Base-by-base conservation (phyloP, 2,797 vertebrate species). In the Sylvia borin region DNA sequence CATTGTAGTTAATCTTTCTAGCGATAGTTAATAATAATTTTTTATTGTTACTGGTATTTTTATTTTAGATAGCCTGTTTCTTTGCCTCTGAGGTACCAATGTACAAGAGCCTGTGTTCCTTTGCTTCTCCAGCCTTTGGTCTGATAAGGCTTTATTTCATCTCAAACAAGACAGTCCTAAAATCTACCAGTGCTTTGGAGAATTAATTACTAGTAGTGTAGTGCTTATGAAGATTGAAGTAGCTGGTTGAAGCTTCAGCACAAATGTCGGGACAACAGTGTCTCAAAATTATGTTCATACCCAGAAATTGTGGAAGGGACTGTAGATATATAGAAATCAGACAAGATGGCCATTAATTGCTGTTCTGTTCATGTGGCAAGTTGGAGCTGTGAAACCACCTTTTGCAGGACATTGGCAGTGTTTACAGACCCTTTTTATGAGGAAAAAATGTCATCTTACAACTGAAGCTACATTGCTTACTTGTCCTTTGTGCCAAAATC, bases 381-480 rank as follows among this genome's bases (percentile, higher is more conserved):
- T 22, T 47, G 45, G 48, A 90, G 38, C 61, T 88, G 14, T 68
- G 70, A 83, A 61, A 67, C 38, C 14, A 45, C 22, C n/a, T 85
- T 16, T 31, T 71, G 25, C 38, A 65, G 79, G 47, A 68, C 34
- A 7, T 31, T 83, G 58, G 9, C 38, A 60, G 20, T 48, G 36
- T 61, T 88, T 57, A 6, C 26, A 65, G 17, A 62, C 22, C 7
- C 22, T 79, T 78, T 64, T 50, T 10, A 4, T 12, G 38, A 80
- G 53, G 15, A 7, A 51, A 53, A 79, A 78, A 48, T 12, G 18
- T 4, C 25, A 7, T 51, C 29, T 62, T 81, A 34, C 2, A 43
- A 0, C 43, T 50, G 24, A 57, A 70, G n/a, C 50, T 7, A 3
- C 0, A 0, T 32, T 47, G 45, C 32, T 76, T 81, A 3, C 60